Percentiles rank a stretch among this genome's conserved stretches.
phyloP scores from a whole-genome alignment of 2,113 vertebrate genomes.

The Psophia crepitans region DNA sequence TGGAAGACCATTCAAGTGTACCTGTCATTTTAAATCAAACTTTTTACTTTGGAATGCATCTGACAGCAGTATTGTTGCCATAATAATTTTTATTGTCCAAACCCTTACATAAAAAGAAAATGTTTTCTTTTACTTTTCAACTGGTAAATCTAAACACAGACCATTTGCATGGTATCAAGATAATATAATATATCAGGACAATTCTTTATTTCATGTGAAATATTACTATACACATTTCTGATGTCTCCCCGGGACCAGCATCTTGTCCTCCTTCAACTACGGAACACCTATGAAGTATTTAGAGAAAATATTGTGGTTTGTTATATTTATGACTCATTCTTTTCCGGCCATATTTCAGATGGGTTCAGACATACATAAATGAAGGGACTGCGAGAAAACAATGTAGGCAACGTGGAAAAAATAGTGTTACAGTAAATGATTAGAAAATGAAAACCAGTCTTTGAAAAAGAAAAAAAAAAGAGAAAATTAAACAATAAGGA shows the following conservation, averaged over 20 bases:
- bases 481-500: constrained; percentile 56
- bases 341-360: neutral
- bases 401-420: neutral
- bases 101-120: neutral
- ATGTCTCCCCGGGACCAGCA: neutral
- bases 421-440: neutral
- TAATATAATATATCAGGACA: neutral
- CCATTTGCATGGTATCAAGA: neutral
- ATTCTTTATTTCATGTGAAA: neutral
- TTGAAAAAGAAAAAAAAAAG: neutral
- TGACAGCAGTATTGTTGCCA: neutral
- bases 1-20: neutral
- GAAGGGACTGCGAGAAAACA: neutral
- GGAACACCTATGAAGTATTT: neutral
- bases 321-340: neutral
- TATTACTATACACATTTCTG: neutral
- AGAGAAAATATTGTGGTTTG: neutral
- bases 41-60: neutral
- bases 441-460: neutral
- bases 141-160: neutral
- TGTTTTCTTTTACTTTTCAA: neutral
- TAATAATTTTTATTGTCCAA: neutral
- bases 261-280: neutral
- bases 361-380: neutral
- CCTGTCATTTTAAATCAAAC: neutral